Evolutionary conservation across 1,140 invertebrate genomes (phyloP).

Genomic region (Ceratosolen fusciceps): DNA sequence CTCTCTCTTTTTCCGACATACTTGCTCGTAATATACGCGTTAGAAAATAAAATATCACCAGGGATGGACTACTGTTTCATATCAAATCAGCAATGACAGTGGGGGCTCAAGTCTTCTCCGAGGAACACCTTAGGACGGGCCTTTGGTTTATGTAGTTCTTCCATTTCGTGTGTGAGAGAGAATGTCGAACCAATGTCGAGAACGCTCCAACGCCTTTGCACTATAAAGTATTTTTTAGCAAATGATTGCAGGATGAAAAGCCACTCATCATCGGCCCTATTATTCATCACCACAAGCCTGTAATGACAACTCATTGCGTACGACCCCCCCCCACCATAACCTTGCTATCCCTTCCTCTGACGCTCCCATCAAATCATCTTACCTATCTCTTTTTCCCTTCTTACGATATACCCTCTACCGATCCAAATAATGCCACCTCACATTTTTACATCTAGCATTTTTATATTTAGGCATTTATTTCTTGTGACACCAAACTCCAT

Average conservation of each 20-base stretch:
- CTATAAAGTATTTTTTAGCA: neutral
- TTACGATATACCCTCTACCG: no score
- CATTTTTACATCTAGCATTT: no score
- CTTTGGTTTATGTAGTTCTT: neutral
- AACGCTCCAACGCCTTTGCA: neutral
- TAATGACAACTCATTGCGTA: no score
- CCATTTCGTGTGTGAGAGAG: no score
- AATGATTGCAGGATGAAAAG: neutral
- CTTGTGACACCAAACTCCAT: no score
- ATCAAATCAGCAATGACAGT: conserved; percentile 13
- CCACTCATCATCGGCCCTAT: neutral
- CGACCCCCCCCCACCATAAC: no score
- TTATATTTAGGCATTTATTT: no score
- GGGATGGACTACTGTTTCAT: conserved; percentile 25
- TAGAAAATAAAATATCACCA: neutral
- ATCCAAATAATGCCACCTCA: no score
- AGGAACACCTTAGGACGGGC: conserved; percentile 16
- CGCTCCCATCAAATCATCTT: no score
- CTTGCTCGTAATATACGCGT: conserved; percentile 16
- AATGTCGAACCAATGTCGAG: neutral
- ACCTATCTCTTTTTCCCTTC: no score
- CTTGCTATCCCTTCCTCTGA: no score
- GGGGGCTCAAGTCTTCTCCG: neutral
- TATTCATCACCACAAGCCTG: neutral
- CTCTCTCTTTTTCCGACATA: neutral